These are phyloP conservation scores for Stenodera caucasica DNA, from an alignment of 2,888 invertebrate species.

Conservation along the genomic window DNA sequence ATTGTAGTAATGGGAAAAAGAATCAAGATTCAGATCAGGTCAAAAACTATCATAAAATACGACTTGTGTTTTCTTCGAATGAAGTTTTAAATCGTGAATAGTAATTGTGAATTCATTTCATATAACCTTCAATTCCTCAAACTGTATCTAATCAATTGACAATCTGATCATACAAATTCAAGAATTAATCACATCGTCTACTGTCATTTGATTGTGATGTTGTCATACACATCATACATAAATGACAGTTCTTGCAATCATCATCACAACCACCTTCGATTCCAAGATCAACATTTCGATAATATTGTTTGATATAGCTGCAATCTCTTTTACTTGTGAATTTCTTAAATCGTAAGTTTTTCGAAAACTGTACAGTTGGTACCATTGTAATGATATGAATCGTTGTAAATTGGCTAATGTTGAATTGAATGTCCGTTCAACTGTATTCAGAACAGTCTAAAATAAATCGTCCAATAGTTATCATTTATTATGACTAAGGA, in stretches of 20 bases:
- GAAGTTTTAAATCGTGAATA: no score
- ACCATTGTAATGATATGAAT: constrained; percentile 74
- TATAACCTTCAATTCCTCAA: no score
- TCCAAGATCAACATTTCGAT: constrained; percentile 10
- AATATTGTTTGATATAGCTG: constrained; percentile 59
- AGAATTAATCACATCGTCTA: no score
- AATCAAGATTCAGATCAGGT: no score
- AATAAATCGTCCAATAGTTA: constrained; percentile 4
- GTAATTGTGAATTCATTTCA: no score
- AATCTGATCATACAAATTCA: no score
- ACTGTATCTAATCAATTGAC: no score
- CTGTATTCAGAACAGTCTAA: constrained; percentile 66
- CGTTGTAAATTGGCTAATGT: constrained; percentile 72
- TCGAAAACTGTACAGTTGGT: constrained; percentile 71
- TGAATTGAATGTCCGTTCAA: constrained; percentile 75
- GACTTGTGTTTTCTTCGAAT: no score
- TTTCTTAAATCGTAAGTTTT: constrained; percentile 65
- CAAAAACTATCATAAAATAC: no score
- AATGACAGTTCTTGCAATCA: constrained; percentile 57
- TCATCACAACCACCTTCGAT: constrained; percentile 54
- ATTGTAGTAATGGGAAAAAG: no score
- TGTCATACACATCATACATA: constrained; percentile 61
- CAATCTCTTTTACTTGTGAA: constrained; percentile 65
- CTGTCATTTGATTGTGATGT: constrained; percentile 44
- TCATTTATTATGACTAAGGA: not conserved